Evolutionary conservation across 2,113 vertebrate genomes (phyloP), one percentile per base, ranked within the genome.

Genomic region (Danionella cerebrum): DNA sequence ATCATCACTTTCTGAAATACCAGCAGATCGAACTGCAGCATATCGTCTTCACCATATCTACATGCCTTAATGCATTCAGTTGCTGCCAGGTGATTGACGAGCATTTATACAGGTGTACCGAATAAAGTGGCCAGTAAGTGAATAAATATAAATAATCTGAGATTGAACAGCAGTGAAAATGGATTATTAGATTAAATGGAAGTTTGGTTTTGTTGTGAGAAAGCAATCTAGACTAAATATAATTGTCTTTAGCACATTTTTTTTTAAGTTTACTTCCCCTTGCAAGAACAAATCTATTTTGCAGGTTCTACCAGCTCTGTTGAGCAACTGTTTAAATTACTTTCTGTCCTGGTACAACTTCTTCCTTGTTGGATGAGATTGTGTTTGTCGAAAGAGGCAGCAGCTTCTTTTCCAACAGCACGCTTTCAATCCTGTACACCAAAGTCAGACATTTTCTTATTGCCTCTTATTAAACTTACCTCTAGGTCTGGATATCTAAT

Each of bases 391-490:
- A 66, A 16, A 31, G 14, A 21, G 25, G 53, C 41, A 3, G 19
- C 1, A 6, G 42, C 22, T 51, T 33, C 27, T 24, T 48, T 68
- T 55, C 14, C 39, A 8, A 67, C 24, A 70, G 39, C 73, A 29
- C 29, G 70, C 77, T 82, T 82, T 79, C 69, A 63, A 79, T 81
- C 78, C 79, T 58, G 74, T 68, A 71, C 73, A 71, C 68, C 65
- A 65, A 55, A 79, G 57, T 64, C 48, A 64, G 69, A 76, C 77
- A 70, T 76, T 85, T 84, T 81, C 77, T 69, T 77, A 82, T 84
- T 78, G 83, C 77, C 77, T 70, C 78, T 86, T 83, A 84, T 85
- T 84, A 80, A 87, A 85, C 78, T 69, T 81, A 83, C 79, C 80
- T 75, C 72, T 66, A 69, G 70, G 75, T 77, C 76, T 55, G 63